A percentile compares a stretch with the other conserved stretches of the same genome.
Conservation (phyloP, 2,113 vertebrate genomes). For the Mobula hypostoma region DNA sequence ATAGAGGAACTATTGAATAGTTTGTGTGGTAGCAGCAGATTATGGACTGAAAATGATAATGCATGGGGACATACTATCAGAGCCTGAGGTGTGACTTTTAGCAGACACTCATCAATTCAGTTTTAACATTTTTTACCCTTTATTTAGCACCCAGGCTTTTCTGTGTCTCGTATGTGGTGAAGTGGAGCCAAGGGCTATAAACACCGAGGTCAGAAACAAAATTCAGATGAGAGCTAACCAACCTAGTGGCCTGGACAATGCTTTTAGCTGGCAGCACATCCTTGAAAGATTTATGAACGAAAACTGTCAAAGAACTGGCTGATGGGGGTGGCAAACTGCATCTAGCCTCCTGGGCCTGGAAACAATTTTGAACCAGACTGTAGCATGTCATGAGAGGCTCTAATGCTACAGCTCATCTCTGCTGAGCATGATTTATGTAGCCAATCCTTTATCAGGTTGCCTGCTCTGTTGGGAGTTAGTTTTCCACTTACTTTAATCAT, state of each 20-base stretch:
- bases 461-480: background rate
- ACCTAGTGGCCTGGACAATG: background rate
- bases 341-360: background rate
- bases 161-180: background rate
- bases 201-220: background rate
- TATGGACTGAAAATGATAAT: background rate
- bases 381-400: background rate
- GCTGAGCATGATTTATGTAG: background rate
- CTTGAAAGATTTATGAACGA: background rate
- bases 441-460: background rate
- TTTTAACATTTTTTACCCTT: background rate
- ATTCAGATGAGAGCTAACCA: background rate
- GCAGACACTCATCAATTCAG: background rate
- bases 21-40: background rate
- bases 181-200: background rate
- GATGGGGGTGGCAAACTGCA: background rate
- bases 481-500: background rate
- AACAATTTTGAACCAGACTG: background rate
- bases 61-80: background rate
- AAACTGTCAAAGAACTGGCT: background rate
- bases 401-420: background rate
- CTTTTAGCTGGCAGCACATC: slow-evolving; percentile 11
- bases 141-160: background rate
- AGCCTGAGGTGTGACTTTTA: background rate
- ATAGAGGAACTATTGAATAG: background rate